Conservation (phyloP, 2,797 vertebrate species). For the Schizopygopsis pylzovi region DNA sequence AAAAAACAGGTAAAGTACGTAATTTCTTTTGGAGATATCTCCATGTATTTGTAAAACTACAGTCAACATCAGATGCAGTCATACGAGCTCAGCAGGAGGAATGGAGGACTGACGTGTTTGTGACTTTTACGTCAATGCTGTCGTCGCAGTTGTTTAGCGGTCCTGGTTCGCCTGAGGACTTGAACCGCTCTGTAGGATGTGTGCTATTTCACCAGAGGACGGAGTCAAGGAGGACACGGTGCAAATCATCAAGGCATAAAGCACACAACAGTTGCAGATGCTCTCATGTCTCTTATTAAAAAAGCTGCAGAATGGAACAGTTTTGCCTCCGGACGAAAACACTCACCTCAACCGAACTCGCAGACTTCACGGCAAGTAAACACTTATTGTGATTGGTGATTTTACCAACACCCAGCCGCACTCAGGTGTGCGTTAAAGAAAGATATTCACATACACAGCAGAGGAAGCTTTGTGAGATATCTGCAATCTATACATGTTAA, state of each 20-base stretch:
- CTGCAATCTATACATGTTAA: conserved; percentile 3
- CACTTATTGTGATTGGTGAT: background rate
- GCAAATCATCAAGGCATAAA: conserved; percentile 37
- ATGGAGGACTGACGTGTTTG: background rate
- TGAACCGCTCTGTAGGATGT: conserved; percentile 31
- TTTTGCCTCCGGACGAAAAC: conserved; percentile 35
- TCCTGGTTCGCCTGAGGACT: background rate
- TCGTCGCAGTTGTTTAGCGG: conserved; percentile 15
- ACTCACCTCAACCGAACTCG: conserved; percentile 18
- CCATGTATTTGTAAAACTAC: background rate
- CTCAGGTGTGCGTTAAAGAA: background rate
- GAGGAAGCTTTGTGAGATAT: background rate
- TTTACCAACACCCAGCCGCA: background rate
- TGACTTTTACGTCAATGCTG: conserved; percentile 17
- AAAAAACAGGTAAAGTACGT: background rate
- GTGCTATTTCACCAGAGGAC: conserved; percentile 40
- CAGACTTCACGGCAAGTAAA: background rate
- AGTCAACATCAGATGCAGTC: background rate
- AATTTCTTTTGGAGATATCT: background rate
- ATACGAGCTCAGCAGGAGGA: background rate
- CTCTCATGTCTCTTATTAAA: conserved; percentile 11
- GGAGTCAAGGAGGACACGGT: conserved; percentile 41
- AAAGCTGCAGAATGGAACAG: conserved; percentile 37
- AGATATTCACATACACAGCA: background rate
- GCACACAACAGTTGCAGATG: conserved; percentile 15